A percentile compares a stretch with the other conserved stretches of the same genome.
phyloP scores from a whole-genome alignment of 2,113 vertebrate species.

The Phyllopteryx taeniolatus region DNA sequence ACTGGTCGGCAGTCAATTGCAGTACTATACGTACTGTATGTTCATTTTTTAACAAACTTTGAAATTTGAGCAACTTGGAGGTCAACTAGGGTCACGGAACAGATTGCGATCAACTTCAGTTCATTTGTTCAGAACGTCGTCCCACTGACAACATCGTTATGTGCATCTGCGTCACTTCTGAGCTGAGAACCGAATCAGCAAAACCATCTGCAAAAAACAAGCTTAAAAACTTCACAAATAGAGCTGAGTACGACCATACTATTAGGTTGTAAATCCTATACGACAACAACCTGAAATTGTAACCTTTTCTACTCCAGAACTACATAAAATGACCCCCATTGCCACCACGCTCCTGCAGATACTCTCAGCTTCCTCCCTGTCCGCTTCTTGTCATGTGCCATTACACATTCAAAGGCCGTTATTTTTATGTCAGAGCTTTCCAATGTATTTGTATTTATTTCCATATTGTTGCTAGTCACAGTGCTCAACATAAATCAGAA shows the following conservation, averaged over 20 bases:
- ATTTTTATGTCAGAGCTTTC: not conserved
- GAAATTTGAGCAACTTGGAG: not conserved
- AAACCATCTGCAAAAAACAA: not conserved
- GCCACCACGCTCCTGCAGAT: not conserved
- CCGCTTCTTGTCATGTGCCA: not conserved
- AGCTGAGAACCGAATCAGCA: not conserved
- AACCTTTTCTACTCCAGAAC: not conserved
- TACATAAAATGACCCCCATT: not conserved
- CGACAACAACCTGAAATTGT: not conserved
- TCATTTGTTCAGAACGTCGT: not conserved
- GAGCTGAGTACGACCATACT: not conserved
- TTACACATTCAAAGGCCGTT: not conserved
- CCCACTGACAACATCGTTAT: not conserved
- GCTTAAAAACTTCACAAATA: not conserved
- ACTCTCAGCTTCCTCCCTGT: not conserved
- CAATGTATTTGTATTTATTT: not conserved
- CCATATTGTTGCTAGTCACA: too few relatives aligned
- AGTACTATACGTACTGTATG: not conserved
- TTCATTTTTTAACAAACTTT: not conserved
- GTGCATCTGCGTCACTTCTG: not conserved
- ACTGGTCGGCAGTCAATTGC: too few relatives aligned
- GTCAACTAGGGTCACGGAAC: not conserved
- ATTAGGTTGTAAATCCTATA: not conserved
- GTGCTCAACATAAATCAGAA: too few relatives aligned
- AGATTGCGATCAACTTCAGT: not conserved